Conservation (phyloP, 2,113 vertebrate genomes). For the Galeopterus variegatus region DNA sequence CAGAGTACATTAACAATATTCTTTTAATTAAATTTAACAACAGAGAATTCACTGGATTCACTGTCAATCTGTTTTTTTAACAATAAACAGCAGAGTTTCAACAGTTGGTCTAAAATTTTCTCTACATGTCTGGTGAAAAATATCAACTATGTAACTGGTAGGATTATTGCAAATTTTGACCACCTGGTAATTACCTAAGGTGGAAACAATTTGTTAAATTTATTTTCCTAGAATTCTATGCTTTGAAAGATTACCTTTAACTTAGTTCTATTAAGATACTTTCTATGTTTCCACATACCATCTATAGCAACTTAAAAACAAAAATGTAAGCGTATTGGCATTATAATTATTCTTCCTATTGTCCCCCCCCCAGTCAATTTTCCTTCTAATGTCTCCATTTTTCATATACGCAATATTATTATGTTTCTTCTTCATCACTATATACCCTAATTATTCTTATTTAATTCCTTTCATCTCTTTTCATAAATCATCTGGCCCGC, state of each 20-base stretch:
- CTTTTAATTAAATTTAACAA: neutral
- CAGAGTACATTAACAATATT: neutral
- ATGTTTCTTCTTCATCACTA: neutral
- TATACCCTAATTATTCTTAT: neutral
- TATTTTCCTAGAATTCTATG: slow-evolving; percentile 32
- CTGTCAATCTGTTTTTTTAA: neutral
- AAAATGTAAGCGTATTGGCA: neutral
- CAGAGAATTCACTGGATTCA: neutral
- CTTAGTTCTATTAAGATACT: neutral
- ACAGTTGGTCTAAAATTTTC: neutral
- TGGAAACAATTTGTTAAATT: neutral
- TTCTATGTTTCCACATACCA: neutral
- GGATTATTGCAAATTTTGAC: neutral
- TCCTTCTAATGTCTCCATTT: neutral
- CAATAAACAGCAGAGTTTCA: neutral
- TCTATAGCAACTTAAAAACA: slow-evolving; percentile 29
- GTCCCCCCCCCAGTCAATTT: neutral
- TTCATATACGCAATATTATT: neutral
- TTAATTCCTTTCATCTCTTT: slow-evolving; percentile 40
- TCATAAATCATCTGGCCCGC: neutral
- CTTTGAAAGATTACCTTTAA: neutral
- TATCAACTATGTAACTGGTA: neutral
- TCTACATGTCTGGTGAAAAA: neutral
- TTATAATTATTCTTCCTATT: neutral
- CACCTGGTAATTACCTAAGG: neutral